Base-by-base conservation (phyloP, 2,888 invertebrate genomes). In the Drosophila histrio region DNA sequence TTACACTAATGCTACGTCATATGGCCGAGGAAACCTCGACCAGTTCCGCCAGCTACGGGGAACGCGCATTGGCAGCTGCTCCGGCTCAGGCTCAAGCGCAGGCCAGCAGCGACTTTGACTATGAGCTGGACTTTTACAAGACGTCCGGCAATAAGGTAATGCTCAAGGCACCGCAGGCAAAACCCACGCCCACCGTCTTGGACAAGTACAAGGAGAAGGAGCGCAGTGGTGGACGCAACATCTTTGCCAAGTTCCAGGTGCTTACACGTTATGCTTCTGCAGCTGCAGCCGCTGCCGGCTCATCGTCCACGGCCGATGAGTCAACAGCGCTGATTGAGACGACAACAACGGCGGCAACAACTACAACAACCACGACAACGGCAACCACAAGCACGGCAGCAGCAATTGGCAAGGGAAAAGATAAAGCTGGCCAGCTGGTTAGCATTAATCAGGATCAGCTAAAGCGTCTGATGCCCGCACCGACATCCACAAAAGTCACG, bases 401-500 rank as follows among this genome's bases (percentile, higher is more conserved):
- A 0, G 22, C 65, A 0, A 44, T 49, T 7, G 57, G 64, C 6
- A 90, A 79, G 50, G 76, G 80, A 2, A 85, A 60, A 15, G 76
- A 68, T 3, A 82, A 63, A 21, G 53, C 78, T 1, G 44, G 44
- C 6, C 44, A 44, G 3, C 44, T 88, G 57, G 75, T 77, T 7
- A 94, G 73, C 28, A 94, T 95, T 86, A 94, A 95, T 24, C 94
- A 94, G 86, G 95, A 95, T 87, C 95, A 95, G 81, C 90, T 95
- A 41, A 93, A 95, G 62, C 95, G 95, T 85, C 91, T 95, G 44
- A 93, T 94, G 28, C 94, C 94, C 0, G 93, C 93, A 24, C 93
- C 94, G 36, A 94, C 95, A 0, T 94, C 94, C 26, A 96, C 96
- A 1, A 96, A 95, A 91, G 96, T 97, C 28, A 97, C 96, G 0